Percentiles rank a stretch among this genome's conserved stretches.
These are phyloP conservation scores for Syrphus vitripennis DNA, from an alignment of 2,888 invertebrate genomes.

Conservation along the genomic window DNA sequence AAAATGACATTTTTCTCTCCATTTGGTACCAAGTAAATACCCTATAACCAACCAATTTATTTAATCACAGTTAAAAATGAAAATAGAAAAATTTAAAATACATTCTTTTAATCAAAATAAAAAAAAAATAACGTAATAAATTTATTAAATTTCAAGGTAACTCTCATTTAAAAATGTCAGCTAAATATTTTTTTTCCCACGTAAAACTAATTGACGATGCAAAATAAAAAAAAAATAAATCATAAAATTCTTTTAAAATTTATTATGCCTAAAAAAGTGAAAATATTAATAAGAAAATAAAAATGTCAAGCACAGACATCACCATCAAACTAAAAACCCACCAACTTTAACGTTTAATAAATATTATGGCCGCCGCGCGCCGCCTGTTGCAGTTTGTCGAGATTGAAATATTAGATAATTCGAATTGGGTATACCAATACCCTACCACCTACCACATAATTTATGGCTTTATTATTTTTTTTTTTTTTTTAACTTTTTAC, in stretches of 20 bases:
- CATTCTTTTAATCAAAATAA: too few species aligned
- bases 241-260: not conserved
- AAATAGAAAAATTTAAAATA: not conserved
- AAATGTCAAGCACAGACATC: not conserved
- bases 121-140: too few species aligned
- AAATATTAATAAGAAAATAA: constrained; percentile 15
- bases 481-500: not conserved
- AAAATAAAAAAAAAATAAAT: constrained; percentile 44
- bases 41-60: too few species aligned
- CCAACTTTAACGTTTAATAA: not conserved
- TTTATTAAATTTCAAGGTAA: not conserved
- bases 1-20: too few species aligned
- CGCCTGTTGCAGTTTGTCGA: constrained; percentile 41
- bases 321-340: not conserved
- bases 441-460: constrained; percentile 27
- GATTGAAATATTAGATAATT: constrained; percentile 64
- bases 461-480: constrained; percentile 27
- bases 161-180: not conserved
- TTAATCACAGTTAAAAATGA: too few species aligned
- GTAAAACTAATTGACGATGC: constrained; percentile 38
- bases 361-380: not conserved
- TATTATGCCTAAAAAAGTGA: constrained; percentile 5
- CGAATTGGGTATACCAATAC: constrained; percentile 6
- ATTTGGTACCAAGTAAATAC: too few species aligned
- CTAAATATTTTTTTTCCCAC: not conserved